phyloP scores from a whole-genome alignment of 2,113 vertebrate genomes.

The Scortum barcoo region DNA sequence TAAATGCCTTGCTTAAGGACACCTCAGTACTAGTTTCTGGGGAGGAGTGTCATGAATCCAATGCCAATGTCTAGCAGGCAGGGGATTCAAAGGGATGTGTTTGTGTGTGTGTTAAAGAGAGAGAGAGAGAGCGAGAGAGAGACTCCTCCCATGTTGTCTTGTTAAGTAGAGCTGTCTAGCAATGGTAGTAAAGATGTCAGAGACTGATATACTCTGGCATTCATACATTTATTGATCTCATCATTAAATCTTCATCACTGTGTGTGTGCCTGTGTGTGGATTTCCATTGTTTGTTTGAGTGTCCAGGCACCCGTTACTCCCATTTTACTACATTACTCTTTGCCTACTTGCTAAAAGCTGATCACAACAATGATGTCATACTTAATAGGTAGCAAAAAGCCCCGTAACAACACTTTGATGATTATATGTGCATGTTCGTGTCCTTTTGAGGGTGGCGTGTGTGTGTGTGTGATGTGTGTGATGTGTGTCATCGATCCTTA shows the following conservation, averaged over 20 bases:
- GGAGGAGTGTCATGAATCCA: conserved; percentile 8
- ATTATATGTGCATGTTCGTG: conserved; percentile 53
- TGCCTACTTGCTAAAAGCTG: conserved; percentile 78
- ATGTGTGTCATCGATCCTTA: conserved; percentile 30
- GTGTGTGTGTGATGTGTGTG: conserved; percentile 81
- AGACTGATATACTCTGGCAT: conserved; percentile 82
- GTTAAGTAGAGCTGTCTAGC: conserved; percentile 72
- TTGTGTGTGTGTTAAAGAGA: not conserved
- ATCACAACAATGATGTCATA: conserved; percentile 80
- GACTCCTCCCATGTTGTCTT: conserved; percentile 58
- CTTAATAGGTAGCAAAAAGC: conserved; percentile 68
- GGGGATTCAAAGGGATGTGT: conserved; percentile 5
- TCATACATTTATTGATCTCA: conserved; percentile 86
- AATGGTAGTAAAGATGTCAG: conserved; percentile 80
- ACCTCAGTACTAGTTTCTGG: not conserved
- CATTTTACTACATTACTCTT: conserved; percentile 75
- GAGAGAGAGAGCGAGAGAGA: not conserved
- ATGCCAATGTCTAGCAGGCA: not conserved
- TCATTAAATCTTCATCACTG: conserved; percentile 86
- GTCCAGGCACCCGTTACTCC: conserved; percentile 39
- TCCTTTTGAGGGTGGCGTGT: conserved; percentile 35
- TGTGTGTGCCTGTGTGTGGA: conserved; percentile 51
- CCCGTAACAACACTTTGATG: conserved; percentile 70
- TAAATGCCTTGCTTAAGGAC: too few relatives aligned
- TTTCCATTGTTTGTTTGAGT: conserved; percentile 35